These are phyloP conservation scores for Hippocampus abdominalis DNA, from an alignment of 2,113 vertebrate species.

Conservation along the genomic window DNA sequence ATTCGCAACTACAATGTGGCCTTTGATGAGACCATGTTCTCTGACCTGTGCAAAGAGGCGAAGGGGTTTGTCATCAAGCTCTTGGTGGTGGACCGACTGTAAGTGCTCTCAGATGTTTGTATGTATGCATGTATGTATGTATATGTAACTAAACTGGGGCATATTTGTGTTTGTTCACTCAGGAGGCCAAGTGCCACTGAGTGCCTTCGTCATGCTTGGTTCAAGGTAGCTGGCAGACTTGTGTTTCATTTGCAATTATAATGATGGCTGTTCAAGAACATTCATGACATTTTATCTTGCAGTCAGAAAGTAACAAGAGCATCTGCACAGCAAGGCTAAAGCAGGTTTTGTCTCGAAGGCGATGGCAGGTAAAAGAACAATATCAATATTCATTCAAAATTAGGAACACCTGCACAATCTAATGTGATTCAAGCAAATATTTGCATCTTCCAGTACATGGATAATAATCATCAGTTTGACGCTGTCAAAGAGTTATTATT, in stretches of 20 bases:
- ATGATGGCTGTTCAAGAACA: background rate
- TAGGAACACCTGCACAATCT: background rate
- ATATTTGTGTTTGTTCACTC: conserved; percentile 2
- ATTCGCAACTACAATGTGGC: conserved; percentile 92
- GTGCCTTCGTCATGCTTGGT: conserved; percentile 92
- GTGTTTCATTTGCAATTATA: background rate
- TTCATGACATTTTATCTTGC: conserved; percentile 20
- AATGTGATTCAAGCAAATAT: background rate
- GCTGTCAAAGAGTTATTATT: background rate
- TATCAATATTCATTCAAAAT: background rate
- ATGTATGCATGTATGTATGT: too few species aligned
- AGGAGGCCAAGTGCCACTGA: conserved; percentile 88
- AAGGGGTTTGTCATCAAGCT: conserved; percentile 94
- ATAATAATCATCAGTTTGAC: background rate
- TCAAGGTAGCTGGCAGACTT: conserved; percentile 80
- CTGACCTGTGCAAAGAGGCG: conserved; percentile 85
- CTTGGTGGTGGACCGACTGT: conserved; percentile 86
- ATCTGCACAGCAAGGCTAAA: conserved; percentile 87
- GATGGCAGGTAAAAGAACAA: conserved; percentile 83
- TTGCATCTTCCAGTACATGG: background rate
- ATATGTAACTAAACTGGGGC: background rate
- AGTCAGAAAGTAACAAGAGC: conserved; percentile 85
- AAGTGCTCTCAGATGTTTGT: conserved; percentile 54
- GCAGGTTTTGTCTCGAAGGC: conserved; percentile 84
- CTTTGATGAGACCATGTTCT: conserved; percentile 90